Percentiles rank a stretch among this genome's conserved stretches.
Evolutionary conservation across 2,797 vertebrate species (phyloP).

Genomic region (Hydrophis major): DNA sequence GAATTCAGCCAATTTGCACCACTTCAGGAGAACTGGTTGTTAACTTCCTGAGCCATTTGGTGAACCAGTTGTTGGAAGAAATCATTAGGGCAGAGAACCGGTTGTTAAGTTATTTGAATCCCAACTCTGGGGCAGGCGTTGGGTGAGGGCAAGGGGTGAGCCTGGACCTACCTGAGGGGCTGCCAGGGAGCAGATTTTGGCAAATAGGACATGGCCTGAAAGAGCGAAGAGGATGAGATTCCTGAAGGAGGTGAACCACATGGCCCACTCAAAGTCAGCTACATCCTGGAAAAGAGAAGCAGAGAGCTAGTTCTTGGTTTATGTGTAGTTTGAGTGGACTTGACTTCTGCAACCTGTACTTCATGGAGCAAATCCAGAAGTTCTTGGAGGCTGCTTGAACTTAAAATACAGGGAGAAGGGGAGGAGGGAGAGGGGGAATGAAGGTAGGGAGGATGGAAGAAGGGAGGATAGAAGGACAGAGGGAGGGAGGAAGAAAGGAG

Average conservation of each 20-base stretch:
- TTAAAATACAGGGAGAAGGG: background rate
- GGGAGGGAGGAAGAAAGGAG: no score
- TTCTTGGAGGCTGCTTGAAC: background rate
- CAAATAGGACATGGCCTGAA: conserved; percentile 90
- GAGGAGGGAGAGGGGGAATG: background rate
- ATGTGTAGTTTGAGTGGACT: background rate
- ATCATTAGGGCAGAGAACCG: no score
- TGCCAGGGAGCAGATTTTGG: conserved; percentile 90
- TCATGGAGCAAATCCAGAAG: background rate
- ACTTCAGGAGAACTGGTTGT: no score
- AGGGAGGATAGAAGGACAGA: fast-evolving
- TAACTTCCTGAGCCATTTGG: no score
- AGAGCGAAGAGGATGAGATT: conserved; percentile 90
- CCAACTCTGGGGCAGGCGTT: background rate
- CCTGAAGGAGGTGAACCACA: conserved; percentile 96
- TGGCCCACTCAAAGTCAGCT: conserved; percentile 93
- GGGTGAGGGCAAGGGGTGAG: no score
- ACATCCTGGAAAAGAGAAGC: conserved; percentile 76
- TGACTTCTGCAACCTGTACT: background rate
- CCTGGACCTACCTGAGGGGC: conserved; percentile 82
- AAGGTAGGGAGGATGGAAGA: no score
- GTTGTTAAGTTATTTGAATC: no score
- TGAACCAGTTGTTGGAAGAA: no score
- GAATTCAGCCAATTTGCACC: no score
- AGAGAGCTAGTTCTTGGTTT: background rate